Base-by-base conservation (phyloP, 2,113 vertebrate species). In the Gymnocephalus cernua region DNA sequence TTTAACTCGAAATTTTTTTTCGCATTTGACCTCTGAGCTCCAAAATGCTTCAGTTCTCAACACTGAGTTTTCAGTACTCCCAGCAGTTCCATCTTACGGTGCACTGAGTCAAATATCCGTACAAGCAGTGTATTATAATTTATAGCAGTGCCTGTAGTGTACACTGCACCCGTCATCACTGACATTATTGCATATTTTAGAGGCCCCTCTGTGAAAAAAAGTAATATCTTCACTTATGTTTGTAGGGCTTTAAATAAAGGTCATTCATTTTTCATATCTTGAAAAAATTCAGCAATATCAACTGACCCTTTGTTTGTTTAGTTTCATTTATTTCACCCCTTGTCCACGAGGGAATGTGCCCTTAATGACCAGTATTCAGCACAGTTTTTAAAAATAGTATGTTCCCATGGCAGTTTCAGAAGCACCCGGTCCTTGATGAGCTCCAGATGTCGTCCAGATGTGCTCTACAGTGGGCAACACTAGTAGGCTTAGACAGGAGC, bases 371-470 rank as follows among this genome's bases (percentile, higher is more conserved):
- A 57, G 64, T 80, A 84, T 70, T 89, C 56, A 57, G 72, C 67
- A 32, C n/a, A 27, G 38, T 63, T 84, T 85, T 89, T 83, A 93
- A 94, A 95, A 96, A 96, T 95, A 95, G 89, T 81, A 84, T 13
- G 85, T 94, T 96, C 93, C 93, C 93, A 93, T 90, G 90, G 88
- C 18, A 3, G 67, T 88, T 87, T 87, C 82, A 86, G 82, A 16
- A 80, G 4, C 59, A 84, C 35, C 75, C 70, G 54, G 65, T 79
- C 54, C 1, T 29, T 88, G 83, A 95, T 89, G 71, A 77, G 59
- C 80, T 85, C 92, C 96, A 96, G 94, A 96, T 96, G 96, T 92
- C 88, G 69, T 86, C 94, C 95, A 96, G 91, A 95, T 96, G 95
- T 93, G 87, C 61, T 87, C 78, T 74, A 19, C 58, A 19, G 21